Percentiles rank a stretch among this genome's conserved stretches.
Evolutionary conservation across 2,797 vertebrate genomes (phyloP).

Genomic region (Kryptolebias ocellatus): DNA sequence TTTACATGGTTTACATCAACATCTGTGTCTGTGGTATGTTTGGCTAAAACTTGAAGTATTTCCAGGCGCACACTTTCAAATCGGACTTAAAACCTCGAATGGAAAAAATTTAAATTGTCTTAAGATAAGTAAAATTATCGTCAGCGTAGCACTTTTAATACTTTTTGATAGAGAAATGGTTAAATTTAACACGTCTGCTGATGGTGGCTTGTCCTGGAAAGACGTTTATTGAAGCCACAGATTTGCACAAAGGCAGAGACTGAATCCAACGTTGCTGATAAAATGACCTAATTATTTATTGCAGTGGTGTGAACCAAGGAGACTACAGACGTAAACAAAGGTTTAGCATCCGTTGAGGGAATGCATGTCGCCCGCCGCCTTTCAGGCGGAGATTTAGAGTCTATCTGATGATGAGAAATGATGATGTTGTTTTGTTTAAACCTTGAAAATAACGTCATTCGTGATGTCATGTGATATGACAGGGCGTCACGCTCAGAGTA

Average conservation of each 20-base stretch:
- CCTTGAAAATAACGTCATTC: too few relatives aligned
- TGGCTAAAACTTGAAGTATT: not conserved
- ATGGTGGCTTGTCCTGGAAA: not conserved
- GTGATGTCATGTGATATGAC: too few relatives aligned
- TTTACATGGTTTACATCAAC: slow-evolving; percentile 18
- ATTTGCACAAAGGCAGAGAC: slow-evolving; percentile 5
- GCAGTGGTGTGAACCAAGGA: not conserved
- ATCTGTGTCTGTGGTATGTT: not conserved
- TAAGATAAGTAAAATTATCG: too few relatives aligned
- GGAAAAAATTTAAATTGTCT: not conserved
- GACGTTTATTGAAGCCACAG: not conserved
- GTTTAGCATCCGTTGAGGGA: too few relatives aligned
- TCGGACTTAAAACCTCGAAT: slow-evolving; percentile 1
- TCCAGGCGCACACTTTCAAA: not conserved
- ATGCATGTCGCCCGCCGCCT: too few relatives aligned
- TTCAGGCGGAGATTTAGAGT: too few relatives aligned
- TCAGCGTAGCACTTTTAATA: not conserved
- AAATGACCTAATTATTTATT: not conserved
- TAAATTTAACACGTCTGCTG: not conserved
- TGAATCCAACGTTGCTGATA: not conserved
- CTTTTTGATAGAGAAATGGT: not conserved
- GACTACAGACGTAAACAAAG: not conserved
- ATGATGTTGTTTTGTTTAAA: too few relatives aligned
- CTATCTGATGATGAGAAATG: too few relatives aligned
- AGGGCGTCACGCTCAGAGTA: too few relatives aligned